phyloP scores from a whole-genome alignment of 2,797 vertebrate species.

The Dipus sagitta region DNA sequence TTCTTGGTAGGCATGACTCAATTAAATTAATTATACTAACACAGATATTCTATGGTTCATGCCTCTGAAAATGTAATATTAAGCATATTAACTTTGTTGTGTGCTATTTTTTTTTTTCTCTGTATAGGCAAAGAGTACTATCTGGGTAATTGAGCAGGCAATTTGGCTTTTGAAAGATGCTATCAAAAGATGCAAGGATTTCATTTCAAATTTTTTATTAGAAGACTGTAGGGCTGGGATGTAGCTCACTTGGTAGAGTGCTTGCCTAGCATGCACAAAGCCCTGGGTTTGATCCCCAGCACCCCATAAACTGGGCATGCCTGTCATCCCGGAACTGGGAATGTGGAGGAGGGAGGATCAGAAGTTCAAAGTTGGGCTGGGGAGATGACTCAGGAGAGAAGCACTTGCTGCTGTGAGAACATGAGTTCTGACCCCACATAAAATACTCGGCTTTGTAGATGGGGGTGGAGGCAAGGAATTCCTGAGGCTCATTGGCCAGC shows the following conservation, averaged over 20 bases:
- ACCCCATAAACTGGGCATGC: not conserved
- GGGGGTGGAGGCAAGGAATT: too few species aligned
- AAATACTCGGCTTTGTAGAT: too few species aligned
- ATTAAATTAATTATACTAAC: slow-evolving; percentile 76
- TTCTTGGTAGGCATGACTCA: slow-evolving; percentile 68
- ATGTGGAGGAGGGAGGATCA: not conserved
- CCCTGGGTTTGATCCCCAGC: not conserved
- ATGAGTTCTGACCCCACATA: too few species aligned
- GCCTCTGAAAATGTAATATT: slow-evolving; percentile 56
- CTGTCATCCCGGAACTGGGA: not conserved
- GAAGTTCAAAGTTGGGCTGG: not conserved
- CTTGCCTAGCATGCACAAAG: not conserved
- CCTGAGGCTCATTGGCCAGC: too few species aligned
- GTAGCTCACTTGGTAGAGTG: not conserved
- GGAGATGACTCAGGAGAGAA: too few species aligned
- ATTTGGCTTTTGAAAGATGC: slow-evolving; percentile 75
- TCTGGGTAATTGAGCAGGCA: slow-evolving; percentile 70
- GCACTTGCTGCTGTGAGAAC: too few species aligned
- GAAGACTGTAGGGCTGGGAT: not conserved
- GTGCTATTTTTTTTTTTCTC: slow-evolving; percentile 64
- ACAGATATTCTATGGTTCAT: slow-evolving; percentile 27
- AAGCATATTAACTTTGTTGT: slow-evolving; percentile 51
- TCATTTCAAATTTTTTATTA: slow-evolving; percentile 55
- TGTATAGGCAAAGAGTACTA: slow-evolving; percentile 5
- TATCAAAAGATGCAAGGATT: slow-evolving; percentile 59